Conservation (phyloP, 2,888 invertebrate genomes). For the Tridacna gigas region DNA sequence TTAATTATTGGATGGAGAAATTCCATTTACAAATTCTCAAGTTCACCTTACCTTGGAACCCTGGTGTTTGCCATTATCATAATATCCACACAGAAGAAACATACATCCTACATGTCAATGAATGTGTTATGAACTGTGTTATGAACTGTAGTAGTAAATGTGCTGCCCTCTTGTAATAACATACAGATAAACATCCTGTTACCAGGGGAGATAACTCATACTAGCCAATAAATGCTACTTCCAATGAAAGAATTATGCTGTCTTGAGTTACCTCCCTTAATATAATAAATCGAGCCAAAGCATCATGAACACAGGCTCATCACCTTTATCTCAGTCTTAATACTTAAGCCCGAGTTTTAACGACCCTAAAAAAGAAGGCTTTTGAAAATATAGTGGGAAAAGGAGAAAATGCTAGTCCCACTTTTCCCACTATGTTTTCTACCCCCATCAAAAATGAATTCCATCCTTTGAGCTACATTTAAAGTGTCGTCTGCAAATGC, state of each 20-base stretch:
- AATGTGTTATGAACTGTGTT: background rate
- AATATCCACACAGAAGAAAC: slow-evolving; percentile 18
- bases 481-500: too few relatives aligned
- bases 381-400: too few relatives aligned
- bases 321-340: too few relatives aligned
- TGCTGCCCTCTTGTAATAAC: slow-evolving; percentile 2
- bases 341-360: too few relatives aligned
- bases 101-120: slow-evolving; percentile 29
- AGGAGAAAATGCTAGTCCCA: too few relatives aligned
- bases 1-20: too few relatives aligned
- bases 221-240: background rate
- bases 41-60: slow-evolving; percentile 60
- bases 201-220: background rate
- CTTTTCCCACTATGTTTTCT: too few relatives aligned
- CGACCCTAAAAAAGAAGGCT: too few relatives aligned
- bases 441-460: too few relatives aligned
- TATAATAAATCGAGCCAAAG: too few relatives aligned
- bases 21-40: background rate
- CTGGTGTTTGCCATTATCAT: slow-evolving; percentile 54
- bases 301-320: too few relatives aligned
- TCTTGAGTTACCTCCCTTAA: background rate
- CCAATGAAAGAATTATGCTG: background rate
- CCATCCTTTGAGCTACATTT: too few relatives aligned
- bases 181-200: background rate
- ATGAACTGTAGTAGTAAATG: slow-evolving; percentile 10